Evolutionary conservation across 2,888 invertebrate genomes (phyloP).

Genomic region (Pollenia griseotomentosa): DNA sequence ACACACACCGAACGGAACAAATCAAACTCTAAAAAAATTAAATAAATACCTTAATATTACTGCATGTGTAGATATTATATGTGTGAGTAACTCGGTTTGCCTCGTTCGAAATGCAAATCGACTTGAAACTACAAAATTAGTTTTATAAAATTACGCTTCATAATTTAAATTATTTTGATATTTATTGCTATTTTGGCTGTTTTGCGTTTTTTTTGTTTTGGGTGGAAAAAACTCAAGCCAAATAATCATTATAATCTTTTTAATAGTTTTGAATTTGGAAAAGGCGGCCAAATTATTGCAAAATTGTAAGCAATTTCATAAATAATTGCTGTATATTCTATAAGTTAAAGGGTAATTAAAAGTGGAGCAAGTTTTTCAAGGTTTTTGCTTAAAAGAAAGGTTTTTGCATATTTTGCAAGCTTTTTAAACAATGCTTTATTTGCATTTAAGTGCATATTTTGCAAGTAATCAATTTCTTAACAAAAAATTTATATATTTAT

Average conservation of each 20-base stretch:
- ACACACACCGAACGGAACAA: neutral
- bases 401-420: no score
- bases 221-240: neutral
- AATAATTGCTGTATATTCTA: neutral
- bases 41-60: neutral
- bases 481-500: no score
- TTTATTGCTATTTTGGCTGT: neutral
- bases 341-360: neutral
- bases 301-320: neutral
- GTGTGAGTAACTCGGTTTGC: neutral
- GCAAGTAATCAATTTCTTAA: no score
- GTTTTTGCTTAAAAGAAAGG: no score
- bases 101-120: neutral
- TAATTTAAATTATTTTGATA: neutral
- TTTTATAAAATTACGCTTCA: constrained; percentile 1
- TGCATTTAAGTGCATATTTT: no score
- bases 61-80: neutral
- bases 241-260: neutral
- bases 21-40: constrained; percentile 20
- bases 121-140: neutral
- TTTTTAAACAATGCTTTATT: no score
- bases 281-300: neutral
- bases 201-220: neutral
- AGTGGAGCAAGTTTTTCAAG: neutral
- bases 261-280: neutral